Percentiles rank a stretch among this genome's conserved stretches.
These are phyloP conservation scores for Acholoe squamosa DNA, from an alignment of 2,888 invertebrate genomes.

Conservation along the genomic window DNA sequence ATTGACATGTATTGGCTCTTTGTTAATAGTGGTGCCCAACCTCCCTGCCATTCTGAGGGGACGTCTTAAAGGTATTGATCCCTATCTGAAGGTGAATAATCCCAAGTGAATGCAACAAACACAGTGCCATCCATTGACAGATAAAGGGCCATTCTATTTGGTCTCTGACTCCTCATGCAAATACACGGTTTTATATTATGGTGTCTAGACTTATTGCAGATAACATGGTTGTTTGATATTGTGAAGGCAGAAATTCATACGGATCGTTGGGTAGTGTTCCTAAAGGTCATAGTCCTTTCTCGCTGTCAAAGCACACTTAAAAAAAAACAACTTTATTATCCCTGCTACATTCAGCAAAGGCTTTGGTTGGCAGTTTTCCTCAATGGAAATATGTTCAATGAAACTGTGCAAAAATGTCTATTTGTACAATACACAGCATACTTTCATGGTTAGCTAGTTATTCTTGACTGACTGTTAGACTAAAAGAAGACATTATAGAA, in stretches of 20 bases:
- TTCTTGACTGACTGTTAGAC: too few species aligned
- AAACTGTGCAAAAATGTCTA: too few species aligned
- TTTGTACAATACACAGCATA: too few species aligned
- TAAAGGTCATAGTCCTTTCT: neutral
- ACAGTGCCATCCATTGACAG: neutral
- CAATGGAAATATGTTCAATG: too few species aligned
- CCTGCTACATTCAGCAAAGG: too few species aligned
- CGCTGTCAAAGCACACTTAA: neutral
- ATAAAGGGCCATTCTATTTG: neutral
- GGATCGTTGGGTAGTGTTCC: neutral
- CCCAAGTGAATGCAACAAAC: neutral
- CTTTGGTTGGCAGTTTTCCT: too few species aligned
- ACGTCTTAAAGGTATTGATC: neutral
- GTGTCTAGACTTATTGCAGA: neutral
- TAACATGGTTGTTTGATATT: neutral
- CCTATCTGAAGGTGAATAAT: neutral
- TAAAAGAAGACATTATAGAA: too few species aligned
- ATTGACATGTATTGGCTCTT: too few species aligned
- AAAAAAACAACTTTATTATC: neutral
- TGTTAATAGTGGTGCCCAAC: too few species aligned
- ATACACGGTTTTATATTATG: too few species aligned
- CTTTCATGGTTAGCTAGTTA: too few species aligned
- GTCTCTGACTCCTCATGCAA: neutral
- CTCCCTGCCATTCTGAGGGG: too few species aligned
- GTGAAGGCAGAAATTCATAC: neutral